Conservation (phyloP, 2,113 vertebrate genomes). For the Charadrius vociferus region DNA sequence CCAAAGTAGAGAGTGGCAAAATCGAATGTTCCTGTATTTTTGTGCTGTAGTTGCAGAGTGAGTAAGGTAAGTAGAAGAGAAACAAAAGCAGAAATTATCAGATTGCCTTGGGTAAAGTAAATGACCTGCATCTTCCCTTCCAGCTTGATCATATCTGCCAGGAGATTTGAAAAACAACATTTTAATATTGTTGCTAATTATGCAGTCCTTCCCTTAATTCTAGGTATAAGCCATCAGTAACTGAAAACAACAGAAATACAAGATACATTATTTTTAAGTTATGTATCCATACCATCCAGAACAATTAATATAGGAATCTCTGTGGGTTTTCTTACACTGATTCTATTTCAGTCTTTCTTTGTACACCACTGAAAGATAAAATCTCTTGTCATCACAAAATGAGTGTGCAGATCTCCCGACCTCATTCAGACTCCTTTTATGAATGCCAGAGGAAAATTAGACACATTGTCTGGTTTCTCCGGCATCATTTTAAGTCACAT, state of each 20-base stretch:
- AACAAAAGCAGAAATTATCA: background rate
- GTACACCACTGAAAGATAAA: background rate
- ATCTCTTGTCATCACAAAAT: background rate
- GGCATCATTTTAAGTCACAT: background rate
- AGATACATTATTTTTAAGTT: background rate
- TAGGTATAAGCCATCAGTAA: background rate
- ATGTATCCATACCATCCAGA: background rate
- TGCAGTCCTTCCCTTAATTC: background rate
- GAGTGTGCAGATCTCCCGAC: background rate
- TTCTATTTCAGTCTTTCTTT: background rate
- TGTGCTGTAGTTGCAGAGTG: background rate
- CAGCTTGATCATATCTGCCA: background rate
- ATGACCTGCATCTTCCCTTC: background rate
- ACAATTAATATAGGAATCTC: background rate
- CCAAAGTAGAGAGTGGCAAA: background rate
- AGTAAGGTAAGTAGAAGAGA: background rate
- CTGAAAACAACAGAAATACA: background rate
- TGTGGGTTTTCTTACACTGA: background rate
- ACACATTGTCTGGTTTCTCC: background rate
- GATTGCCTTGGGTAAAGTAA: background rate
- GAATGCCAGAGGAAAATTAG: background rate
- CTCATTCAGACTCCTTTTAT: background rate
- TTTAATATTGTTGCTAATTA: background rate
- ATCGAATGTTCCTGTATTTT: background rate
- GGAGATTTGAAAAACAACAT: background rate